Base-by-base conservation (phyloP, 1,140 invertebrate genomes). In the Stenopsyche tienmushanensis region DNA sequence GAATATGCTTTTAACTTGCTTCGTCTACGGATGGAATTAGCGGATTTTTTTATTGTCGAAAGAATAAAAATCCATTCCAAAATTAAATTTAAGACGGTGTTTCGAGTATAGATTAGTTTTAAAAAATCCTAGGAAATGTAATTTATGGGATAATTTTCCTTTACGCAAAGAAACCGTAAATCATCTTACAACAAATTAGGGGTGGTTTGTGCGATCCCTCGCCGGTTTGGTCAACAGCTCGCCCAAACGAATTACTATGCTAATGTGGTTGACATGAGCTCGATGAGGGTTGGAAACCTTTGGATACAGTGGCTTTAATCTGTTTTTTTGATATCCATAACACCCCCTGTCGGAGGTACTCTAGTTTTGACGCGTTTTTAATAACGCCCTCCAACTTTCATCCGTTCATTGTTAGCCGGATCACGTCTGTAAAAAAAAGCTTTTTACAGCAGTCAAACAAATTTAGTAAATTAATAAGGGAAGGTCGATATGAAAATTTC, bases 241-340 rank as follows among this genome's bases (percentile, higher is more conserved):
- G 17, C 54, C 54, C 54, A 42, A 57, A 57, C 54, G 57, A 49
- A 60, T 60, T 60, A 60, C 57, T 60, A 60, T 60, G 57, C 57
- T 60, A 60, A 60, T 60, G 41, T 60, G 44, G 57, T 47, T 60
- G 57, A 60, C 57, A 60, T 60, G 57, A 49, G 21, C 25, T 21
- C 41, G 57, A 60, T 47, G 57, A 60, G 57, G 57, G 57, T 47
- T 47, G 44, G 18, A 13, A 15, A 47, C 44, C 44, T 34, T 34
- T 34, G 29, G 13, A 34, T 34, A 34, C 29, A 7, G 13, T 34
- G 17, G 18, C 10, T 18, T 18, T 47, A 47, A 47, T 47, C 44
- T 20, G 17, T 13, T 47, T 47, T 47, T 47, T 47, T 18, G 44
- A 5, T 18, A 15, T 15, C 8, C 44, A 18, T 15, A 20, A n/a